phyloP scores from a whole-genome alignment of 2,888 invertebrate species.

The Odontomyia ornata region DNA sequence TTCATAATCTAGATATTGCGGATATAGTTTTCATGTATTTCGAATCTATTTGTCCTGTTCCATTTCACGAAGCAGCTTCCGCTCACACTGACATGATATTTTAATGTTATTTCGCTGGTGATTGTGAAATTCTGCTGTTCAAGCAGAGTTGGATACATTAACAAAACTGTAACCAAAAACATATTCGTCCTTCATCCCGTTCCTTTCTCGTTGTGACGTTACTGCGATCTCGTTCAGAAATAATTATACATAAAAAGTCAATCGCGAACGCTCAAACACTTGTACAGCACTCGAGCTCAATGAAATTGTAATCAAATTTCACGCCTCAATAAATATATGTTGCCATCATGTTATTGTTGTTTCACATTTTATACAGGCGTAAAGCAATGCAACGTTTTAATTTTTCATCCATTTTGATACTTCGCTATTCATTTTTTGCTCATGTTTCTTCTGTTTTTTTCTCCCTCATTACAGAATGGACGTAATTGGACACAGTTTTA shows the following conservation, averaged over 20 bases:
- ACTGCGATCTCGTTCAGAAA: background rate
- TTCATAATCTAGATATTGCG: too few species aligned
- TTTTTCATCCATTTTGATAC: slow-evolving; percentile 5
- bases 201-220: background rate
- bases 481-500: slow-evolving; percentile 40
- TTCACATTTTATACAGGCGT: background rate
- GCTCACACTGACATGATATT: background rate
- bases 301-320: slow-evolving; percentile 32
- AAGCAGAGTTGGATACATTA: too few species aligned
- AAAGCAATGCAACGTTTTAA: background rate
- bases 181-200: too few species aligned
- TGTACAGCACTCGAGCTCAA: background rate
- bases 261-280: background rate
- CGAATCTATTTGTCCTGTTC: background rate
- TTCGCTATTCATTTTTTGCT: background rate
- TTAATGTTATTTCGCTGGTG: too few species aligned
- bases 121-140: too few species aligned
- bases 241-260: slow-evolving; percentile 25
- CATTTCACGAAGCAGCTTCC: background rate
- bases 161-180: too few species aligned
- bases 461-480: slow-evolving; percentile 38
- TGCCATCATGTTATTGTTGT: background rate
- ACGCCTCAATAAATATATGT: slow-evolving; percentile 21
- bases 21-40: too few species aligned
- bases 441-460: background rate